Base-by-base conservation (phyloP, 2,888 invertebrate genomes). In the Amphipoea lucens region DNA sequence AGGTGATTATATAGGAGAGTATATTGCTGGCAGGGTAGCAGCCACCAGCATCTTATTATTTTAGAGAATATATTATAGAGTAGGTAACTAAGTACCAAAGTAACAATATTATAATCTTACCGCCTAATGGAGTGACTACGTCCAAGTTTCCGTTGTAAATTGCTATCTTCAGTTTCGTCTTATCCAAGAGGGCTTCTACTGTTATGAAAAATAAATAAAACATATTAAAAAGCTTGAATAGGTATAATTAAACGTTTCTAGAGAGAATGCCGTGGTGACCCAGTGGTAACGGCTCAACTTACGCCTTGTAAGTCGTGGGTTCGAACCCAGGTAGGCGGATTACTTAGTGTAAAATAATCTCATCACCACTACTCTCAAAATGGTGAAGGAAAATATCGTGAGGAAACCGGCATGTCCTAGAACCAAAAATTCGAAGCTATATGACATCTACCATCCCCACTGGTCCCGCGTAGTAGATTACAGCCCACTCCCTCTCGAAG, bases 111-210 rank as follows among this genome's bases (percentile, higher is more conserved):
- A 4, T 20, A 48, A 51, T 7, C 84, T 87, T 92, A 96, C 96
- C 96, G 76, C 95, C 94, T 77, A 96, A 89, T 12, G 96, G 96
- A 48, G 96, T 96, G 20, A 96, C 92, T 0, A 94, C 92, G 78
- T 96, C 96, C 86, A 95, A 91, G 86, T 96, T 96, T 51, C 96
- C 96, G 82, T 96, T 96, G 71, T 95, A 96, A 54, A 96, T 92
- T 6, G 94, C 94, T 71, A 96, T 92, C 88, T 94, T 96, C 40
- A 96, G 82, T 68, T 93, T 90, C 2, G 96, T 95, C 57, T 90
- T 91, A 78, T 96, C 95, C 78, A 96, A 87, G 40, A 96, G 90
- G 72, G 91, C 91, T 91, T 96, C 96, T 92, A 96, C 96, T 96
- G 93, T 82, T 40, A 65, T 45, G 88, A 96, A 96, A 86, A 65